Percentiles rank a stretch among this genome's conserved stretches.
phyloP scores from a whole-genome alignment of 1,140 invertebrate species.

The Panagrolaimus sp. region DNA sequence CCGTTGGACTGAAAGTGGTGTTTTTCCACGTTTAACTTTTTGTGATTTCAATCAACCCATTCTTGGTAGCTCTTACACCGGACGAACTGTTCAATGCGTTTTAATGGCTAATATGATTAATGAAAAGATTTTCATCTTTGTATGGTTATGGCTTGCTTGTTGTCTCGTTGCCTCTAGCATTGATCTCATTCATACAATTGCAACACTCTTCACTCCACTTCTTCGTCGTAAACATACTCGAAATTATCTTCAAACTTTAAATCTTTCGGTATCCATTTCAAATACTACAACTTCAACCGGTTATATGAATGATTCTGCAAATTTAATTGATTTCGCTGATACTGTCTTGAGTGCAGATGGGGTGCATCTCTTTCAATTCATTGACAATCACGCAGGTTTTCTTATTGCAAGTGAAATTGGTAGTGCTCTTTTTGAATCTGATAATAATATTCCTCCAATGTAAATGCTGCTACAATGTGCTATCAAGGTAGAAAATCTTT shows the following conservation, averaged over 20 bases:
- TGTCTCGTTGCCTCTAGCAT: not conserved
- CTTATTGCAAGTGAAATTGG: no score
- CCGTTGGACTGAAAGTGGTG: not conserved
- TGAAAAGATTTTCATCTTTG: not conserved
- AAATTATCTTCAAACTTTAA: not conserved
- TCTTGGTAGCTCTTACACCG: not conserved
- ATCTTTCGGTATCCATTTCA: no score
- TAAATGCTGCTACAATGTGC: no score
- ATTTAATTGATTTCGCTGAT: no score
- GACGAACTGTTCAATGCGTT: not conserved
- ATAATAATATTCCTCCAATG: no score
- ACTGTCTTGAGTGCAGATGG: no score
- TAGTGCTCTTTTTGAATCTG: no score
- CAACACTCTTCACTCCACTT: not conserved
- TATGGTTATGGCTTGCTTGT: not conserved
- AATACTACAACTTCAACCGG: no score
- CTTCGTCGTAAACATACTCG: not conserved
- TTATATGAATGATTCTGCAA: no score
- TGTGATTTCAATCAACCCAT: not conserved
- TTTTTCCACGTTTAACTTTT: not conserved
- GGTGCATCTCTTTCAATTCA: no score
- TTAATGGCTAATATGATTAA: not conserved
- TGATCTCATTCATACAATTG: not conserved
- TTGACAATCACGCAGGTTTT: no score
- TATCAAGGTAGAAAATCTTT: no score